Percentiles rank a stretch among this genome's conserved stretches.
These are phyloP conservation scores for Desoria tigrina DNA, from an alignment of 2,888 invertebrate genomes.

Conservation along the genomic window DNA sequence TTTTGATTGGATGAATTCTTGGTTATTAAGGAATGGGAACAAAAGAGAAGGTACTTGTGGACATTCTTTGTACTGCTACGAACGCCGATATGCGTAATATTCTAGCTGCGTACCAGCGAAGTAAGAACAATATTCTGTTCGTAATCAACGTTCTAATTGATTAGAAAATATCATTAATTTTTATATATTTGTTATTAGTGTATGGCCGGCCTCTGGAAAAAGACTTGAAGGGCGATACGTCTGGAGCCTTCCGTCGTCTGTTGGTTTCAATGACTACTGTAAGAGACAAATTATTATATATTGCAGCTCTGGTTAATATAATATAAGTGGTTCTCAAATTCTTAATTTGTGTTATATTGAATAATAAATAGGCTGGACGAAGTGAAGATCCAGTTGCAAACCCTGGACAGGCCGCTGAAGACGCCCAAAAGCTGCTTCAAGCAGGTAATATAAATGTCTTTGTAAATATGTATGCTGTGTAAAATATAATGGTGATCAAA, in stretches of 20 bases:
- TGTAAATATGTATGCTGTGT: neutral
- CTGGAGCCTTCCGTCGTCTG: slow-evolving; percentile 85
- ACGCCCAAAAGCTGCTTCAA: slow-evolving; percentile 75
- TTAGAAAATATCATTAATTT: no score
- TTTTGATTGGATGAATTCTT: no score
- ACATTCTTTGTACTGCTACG: slow-evolving; percentile 82
- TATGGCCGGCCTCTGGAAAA: slow-evolving; percentile 77
- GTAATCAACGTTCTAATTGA: no score
- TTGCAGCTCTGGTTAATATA: no score
- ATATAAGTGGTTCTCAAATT: no score
- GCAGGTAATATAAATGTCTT: slow-evolving; percentile 64
- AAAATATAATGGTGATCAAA: slow-evolving; percentile 3
- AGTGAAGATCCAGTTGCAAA: slow-evolving; percentile 78
- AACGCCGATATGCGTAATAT: slow-evolving; percentile 81
- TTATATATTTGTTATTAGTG: slow-evolving; percentile 66
- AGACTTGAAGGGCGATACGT: slow-evolving; percentile 83
- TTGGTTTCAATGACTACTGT: slow-evolving; percentile 81
- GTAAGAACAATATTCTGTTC: slow-evolving; percentile 64
- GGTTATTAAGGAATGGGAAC: slow-evolving; percentile 66
- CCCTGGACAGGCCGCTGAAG: slow-evolving; percentile 69
- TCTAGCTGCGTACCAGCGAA: slow-evolving; percentile 71
- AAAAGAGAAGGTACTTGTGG: slow-evolving; percentile 78
- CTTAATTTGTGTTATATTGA: no score
- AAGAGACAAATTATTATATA: slow-evolving; percentile 54
- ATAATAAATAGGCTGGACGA: slow-evolving; percentile 69